Evolutionary conservation across 2,797 vertebrate genomes (phyloP).

Genomic region (Sylvilagus floridanus): DNA sequence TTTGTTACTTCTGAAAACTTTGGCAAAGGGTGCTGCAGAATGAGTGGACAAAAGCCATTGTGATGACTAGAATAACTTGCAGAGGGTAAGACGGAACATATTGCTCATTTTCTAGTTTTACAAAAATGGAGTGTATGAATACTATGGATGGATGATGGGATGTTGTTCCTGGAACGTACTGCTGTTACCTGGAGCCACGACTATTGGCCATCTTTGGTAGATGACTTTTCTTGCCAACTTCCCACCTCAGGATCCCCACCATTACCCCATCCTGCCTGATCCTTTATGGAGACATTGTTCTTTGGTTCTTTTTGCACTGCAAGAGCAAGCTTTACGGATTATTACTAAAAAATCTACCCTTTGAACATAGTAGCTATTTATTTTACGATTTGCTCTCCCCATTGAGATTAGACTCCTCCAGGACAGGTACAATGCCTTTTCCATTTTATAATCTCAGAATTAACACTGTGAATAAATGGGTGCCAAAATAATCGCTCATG

Average conservation of each 20-base stretch:
- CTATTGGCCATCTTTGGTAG: background rate
- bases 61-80: slow-evolving; percentile 67
- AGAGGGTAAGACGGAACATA: slow-evolving; percentile 58
- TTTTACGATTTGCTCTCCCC: background rate
- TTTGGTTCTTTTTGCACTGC: background rate
- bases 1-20: slow-evolving; percentile 67
- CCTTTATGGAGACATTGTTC: background rate
- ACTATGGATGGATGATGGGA: background rate
- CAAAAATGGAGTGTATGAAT: slow-evolving; percentile 28
- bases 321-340: background rate
- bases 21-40: slow-evolving; percentile 32
- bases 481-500: background rate
- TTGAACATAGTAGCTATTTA: background rate
- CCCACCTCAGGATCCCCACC: background rate
- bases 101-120: slow-evolving; percentile 59
- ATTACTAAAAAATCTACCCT: background rate
- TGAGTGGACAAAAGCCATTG: slow-evolving; percentile 51
- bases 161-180: background rate
- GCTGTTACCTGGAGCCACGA: background rate
- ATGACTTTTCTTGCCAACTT: background rate
- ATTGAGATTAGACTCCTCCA: background rate
- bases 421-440: background rate
- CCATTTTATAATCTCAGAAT: background rate
- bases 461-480: background rate
- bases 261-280: background rate